Evolutionary conservation across 2,797 vertebrate genomes (phyloP), one percentile per base, ranked within the genome.

Genomic region (Carapus acus): DNA sequence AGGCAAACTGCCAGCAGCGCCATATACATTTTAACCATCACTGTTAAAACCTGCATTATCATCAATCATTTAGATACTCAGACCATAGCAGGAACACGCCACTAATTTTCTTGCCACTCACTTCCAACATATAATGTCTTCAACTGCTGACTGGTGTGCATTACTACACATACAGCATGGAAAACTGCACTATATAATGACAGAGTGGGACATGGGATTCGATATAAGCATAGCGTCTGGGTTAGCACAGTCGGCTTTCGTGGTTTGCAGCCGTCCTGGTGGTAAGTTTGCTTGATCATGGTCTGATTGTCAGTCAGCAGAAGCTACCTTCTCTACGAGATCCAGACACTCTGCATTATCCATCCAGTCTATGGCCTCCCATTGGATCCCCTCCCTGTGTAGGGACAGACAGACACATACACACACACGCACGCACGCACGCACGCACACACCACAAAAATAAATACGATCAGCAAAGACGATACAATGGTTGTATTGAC

Each of bases 351-450:
- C 89, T 42, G 89, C 89, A 19, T 91, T 91, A 74, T 91, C 89
- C 89, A 91, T 90, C 89, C 89, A 91, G 75, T 90, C 89, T 65
- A 91, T 91, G 44, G 87, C 88, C 70, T 90, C 88, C 89, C 89
- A 90, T 60, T 71, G 82, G 68, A 90, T 87, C n/a, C 87, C 89
- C 67, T 90, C 88, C 75, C 89, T 90, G 67, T 17, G 54, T 8
- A 58, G 34, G n/a, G 13, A 36, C 34, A 36, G 43, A 57, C 27
- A 62, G 37, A 55, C 31, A 59, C 37, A 60, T 43, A 65, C 54
- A 63, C 29, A 67, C 19, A 43, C 24, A 27, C 24, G 9, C 24
- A 27, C 24, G 9, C 24, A 27, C 24, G n/a, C 34, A 15, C 34
- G n/a, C 34, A 53, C 47, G 76, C 34, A 53, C 49, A 77, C 21